Base-by-base conservation (phyloP, 2,888 invertebrate genomes). In the Stegophylla sp. region DNA sequence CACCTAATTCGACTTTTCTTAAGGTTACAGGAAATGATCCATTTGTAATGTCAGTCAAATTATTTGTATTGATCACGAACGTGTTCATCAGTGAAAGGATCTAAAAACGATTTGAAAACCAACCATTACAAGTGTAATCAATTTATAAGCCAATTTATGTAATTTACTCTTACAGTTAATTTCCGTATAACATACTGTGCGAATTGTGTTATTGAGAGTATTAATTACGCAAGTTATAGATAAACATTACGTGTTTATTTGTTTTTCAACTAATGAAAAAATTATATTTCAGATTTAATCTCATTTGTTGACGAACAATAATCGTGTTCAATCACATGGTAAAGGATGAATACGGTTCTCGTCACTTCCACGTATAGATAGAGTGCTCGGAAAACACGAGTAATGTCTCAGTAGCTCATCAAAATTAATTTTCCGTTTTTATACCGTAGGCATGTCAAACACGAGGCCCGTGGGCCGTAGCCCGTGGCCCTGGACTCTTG, bases 61-160 rank as follows among this genome's bases (percentile, higher is more conserved):
- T 90, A 85, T 94, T 94, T 83, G 91, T 92, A n/a, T 92, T 91
- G 83, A 94, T 89, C 64, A 93, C 88, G 79, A 94, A 88, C 85
- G 91, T 90, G 84, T 91, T 91, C 56, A 94, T 87, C 85, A 90
- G 89, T 84, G 89, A 89, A 83, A 90, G 87, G 83, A 87, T 88
- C 90, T 90, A 86, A 72, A 87, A 77, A 74, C 15, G 0, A 48
- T 61, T 59, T 26, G 0, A 43, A 34, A 63, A 48, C 2, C 12
- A 28, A 43, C 26, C 43, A 28, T 28, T 67, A 23, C 7, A 34
- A 3, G 17, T 15, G 28, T 17, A 28, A 15, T 34, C 34, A 34
- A 34, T 34, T 34, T 34, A 5, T 3, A 5, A 34, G 34, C 34
- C 34, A 34, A 34, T 34, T 34, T 5, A 34, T 34, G 7, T 3